A percentile compares a stretch with the other conserved stretches of the same genome.
Evolutionary conservation across 2,888 invertebrate genomes (phyloP).

Genomic region (Eueremaeus valkanovi): DNA sequence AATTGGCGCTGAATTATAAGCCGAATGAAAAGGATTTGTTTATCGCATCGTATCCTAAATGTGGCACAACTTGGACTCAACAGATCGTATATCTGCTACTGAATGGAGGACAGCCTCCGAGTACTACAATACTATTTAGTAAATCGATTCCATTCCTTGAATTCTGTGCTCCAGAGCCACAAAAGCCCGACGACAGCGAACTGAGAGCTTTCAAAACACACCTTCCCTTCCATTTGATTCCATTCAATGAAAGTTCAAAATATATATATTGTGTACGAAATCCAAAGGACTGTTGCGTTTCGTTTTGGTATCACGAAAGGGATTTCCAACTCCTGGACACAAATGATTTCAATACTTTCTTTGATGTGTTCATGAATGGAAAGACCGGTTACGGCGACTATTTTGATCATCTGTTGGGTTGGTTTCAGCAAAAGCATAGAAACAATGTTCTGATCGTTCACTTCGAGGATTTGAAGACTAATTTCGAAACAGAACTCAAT

Average conservation of each 20-base stretch:
- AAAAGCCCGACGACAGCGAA: neutral
- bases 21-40: neutral
- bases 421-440: constrained; percentile 47
- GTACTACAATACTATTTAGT: neutral
- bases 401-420: constrained; percentile 45
- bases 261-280: constrained; percentile 54
- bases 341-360: constrained; percentile 51
- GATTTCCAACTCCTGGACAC: constrained; percentile 30
- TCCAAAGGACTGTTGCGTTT: constrained; percentile 55
- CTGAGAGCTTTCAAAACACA: constrained; percentile 49
- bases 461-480: constrained; percentile 53
- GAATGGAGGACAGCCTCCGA: neutral
- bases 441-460: constrained; percentile 51
- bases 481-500: constrained; percentile 43
- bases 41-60: constrained; percentile 1
- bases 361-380: constrained; percentile 52
- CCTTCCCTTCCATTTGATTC: constrained; percentile 47
- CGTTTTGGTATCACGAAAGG: constrained; percentile 52
- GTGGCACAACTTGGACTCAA: constrained; percentile 17
- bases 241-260: constrained; percentile 42
- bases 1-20: neutral
- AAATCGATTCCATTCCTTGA: constrained; percentile 6
- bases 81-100: neutral
- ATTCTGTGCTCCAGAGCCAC: neutral
- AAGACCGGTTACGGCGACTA: constrained; percentile 49